Conservation (phyloP, 2,888 invertebrate genomes). For the Gari tellinella region DNA sequence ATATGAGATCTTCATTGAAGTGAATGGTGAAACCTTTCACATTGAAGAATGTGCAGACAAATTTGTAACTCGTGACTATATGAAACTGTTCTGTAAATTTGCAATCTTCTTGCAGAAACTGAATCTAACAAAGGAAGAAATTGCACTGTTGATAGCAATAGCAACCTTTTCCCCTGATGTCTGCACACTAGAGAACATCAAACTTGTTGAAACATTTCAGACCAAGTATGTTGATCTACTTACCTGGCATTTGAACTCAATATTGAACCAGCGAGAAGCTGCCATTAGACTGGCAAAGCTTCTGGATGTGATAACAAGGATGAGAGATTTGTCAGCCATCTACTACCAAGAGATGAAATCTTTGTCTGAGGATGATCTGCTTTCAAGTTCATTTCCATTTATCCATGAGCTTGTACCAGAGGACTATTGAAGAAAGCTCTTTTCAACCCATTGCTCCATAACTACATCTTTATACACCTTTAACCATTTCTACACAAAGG, state of each 20-base stretch:
- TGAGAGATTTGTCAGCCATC: conserved; percentile 30
- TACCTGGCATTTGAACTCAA: conserved; percentile 7
- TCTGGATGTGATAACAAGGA: conserved; percentile 25
- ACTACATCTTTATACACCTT: too few relatives aligned
- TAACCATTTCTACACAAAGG: too few relatives aligned
- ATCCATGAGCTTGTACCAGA: too few relatives aligned
- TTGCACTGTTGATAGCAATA: conserved; percentile 36
- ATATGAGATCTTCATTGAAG: conserved; percentile 29
- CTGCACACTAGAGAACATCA: conserved; percentile 31
- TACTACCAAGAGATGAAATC: conserved; percentile 38
- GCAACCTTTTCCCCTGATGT: conserved; percentile 31
- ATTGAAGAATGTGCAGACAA: conserved; percentile 51
- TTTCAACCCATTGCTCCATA: too few relatives aligned
- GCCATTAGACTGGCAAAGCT: conserved; percentile 27
- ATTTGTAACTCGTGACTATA: conserved; percentile 29
- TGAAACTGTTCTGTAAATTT: background rate
- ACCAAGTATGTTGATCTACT: conserved; percentile 11
- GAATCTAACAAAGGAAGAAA: conserved; percentile 35
- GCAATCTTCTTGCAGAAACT: conserved; percentile 26
- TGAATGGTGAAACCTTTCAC: conserved; percentile 40
- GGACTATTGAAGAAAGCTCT: too few relatives aligned
- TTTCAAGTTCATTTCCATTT: too few relatives aligned
- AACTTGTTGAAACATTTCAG: conserved; percentile 41
- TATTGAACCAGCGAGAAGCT: conserved; percentile 1
- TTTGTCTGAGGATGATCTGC: conserved; percentile 38